Conservation (phyloP, 1,140 invertebrate genomes). For the Calycopis cecrops region DNA sequence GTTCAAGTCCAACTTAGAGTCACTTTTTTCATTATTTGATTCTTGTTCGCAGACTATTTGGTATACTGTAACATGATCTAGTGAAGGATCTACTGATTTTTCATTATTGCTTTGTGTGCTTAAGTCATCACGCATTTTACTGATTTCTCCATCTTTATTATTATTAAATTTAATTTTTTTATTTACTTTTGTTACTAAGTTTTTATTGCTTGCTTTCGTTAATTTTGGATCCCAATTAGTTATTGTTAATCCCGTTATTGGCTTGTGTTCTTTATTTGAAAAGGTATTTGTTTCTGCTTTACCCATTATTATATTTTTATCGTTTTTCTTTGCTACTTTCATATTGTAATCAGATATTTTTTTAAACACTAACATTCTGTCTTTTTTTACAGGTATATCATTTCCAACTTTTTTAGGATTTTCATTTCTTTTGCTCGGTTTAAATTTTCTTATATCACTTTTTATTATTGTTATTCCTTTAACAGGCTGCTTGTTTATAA, state of each 20-base stretch:
- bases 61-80: constrained; percentile 38
- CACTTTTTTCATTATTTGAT: neutral
- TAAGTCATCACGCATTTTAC: neutral
- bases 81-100: constrained; percentile 14
- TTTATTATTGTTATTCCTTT: constrained; percentile 11
- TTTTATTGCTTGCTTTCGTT: neutral
- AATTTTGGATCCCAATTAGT: neutral
- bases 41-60: constrained; percentile 35
- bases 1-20: constrained; percentile 14
- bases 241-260: neutral
- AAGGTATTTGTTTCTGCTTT: neutral
- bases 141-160: neutral
- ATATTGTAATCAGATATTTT: neutral
- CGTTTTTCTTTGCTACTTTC: neutral
- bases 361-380: neutral
- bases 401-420: constrained; percentile 3
- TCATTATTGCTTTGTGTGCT: constrained; percentile 16
- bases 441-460: neutral
- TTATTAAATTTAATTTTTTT: neutral
- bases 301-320: neutral
- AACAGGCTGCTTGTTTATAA: neutral
- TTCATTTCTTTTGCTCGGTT: neutral
- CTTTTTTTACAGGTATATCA: neutral
- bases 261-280: neutral
- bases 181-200: neutral